These are phyloP conservation scores for Tapirus indicus DNA, from an alignment of 2,797 vertebrate species.

Conservation along the genomic window DNA sequence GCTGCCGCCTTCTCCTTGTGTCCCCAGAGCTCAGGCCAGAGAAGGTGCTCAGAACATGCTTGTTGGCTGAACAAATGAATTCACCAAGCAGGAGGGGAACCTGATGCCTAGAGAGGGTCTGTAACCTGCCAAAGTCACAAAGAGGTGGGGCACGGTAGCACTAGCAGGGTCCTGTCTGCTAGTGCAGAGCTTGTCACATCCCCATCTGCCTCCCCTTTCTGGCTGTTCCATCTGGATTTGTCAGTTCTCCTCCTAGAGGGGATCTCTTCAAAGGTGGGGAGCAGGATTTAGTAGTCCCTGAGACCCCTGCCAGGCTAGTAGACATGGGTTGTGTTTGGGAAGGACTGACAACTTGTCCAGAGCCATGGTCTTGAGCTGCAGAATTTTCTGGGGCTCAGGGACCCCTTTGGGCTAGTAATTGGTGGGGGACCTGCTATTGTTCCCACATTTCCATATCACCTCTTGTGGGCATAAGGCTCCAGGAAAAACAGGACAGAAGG, in stretches of 20 bases:
- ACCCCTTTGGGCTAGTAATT: neutral
- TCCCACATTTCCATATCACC: neutral
- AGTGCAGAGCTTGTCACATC: neutral
- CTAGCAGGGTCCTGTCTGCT: neutral
- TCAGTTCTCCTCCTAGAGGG: neutral
- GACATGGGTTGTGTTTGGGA: neutral
- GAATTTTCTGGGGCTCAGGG: neutral
- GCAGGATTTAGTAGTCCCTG: neutral
- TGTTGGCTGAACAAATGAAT: neutral
- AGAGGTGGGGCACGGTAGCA: neutral
- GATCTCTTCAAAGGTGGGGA: neutral
- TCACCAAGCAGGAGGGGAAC: neutral
- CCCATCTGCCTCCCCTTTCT: neutral
- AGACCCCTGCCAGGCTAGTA: neutral
- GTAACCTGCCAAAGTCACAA: constrained; percentile 63
- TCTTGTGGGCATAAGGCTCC: neutral
- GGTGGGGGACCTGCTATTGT: neutral
- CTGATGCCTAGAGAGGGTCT: neutral
- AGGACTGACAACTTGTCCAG: neutral
- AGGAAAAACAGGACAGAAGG: neutral
- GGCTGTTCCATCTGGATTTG: neutral
- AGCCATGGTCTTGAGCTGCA: neutral
- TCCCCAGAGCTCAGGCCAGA: constrained; percentile 33
- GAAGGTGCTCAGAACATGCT: neutral
- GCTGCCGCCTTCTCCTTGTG: neutral